Evolutionary conservation across 1,140 invertebrate species (phyloP).

Genomic region (Trachelipus rathkii): DNA sequence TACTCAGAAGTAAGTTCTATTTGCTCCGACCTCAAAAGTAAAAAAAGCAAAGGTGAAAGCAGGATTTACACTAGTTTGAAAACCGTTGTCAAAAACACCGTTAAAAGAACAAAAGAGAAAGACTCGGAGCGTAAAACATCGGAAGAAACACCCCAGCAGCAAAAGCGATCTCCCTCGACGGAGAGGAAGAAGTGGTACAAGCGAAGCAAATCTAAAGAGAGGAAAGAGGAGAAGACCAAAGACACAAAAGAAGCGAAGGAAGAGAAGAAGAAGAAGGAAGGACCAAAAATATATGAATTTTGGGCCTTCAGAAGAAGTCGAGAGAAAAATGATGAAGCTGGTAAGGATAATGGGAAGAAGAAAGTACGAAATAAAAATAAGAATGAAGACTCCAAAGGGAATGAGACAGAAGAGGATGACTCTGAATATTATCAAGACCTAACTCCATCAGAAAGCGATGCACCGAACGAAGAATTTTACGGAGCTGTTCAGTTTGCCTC

Average conservation of each 20-base stretch:
- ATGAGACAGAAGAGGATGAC: conserved; percentile 21
- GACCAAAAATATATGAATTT: conserved; percentile 37
- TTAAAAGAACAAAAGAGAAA: conserved; percentile 44
- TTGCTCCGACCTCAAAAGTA: conserved; percentile 22
- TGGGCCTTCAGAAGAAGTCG: conserved; percentile 40
- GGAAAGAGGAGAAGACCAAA: conserved; percentile 24
- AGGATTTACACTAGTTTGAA: conserved; percentile 40
- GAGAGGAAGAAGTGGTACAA: conserved; percentile 43
- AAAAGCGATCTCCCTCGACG: conserved; percentile 35
- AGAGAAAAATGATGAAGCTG: conserved; percentile 41
- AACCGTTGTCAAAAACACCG: conserved; percentile 43
- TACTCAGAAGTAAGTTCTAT: conserved; percentile 37
- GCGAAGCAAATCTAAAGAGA: conserved; percentile 39
- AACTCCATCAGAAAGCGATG: conserved; percentile 23
- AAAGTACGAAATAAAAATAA: conserved; percentile 30
- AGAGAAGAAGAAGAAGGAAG: conserved; percentile 30
- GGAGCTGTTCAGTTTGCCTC: background rate
- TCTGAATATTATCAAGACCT: background rate
- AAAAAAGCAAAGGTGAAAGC: conserved; percentile 22
- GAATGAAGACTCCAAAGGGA: conserved; percentile 27
- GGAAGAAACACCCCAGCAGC: conserved; percentile 1
- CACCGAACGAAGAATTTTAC: conserved; percentile 24
- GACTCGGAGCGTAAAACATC: conserved; percentile 25
- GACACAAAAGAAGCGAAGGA: background rate
- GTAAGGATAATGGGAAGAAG: conserved; percentile 28